These are phyloP conservation scores for Drosophila antonietae DNA, from an alignment of 2,888 invertebrate species.

Conservation along the genomic window DNA sequence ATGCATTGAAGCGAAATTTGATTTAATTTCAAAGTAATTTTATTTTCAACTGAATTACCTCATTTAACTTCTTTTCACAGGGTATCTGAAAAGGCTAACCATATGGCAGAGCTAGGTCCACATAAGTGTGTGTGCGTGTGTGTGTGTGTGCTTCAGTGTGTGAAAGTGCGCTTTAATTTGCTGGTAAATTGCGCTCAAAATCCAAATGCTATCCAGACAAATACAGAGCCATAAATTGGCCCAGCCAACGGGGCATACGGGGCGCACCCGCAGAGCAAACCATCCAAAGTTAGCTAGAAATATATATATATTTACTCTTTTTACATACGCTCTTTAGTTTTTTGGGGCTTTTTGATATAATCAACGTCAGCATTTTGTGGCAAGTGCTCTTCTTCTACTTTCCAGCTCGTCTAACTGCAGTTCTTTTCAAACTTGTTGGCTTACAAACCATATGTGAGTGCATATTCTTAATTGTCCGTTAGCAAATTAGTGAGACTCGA, in stretches of 20 bases:
- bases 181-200: conserved; percentile 76
- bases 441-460: conserved; percentile 43
- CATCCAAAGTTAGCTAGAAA: conserved; percentile 17
- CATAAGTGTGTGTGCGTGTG: conserved; percentile 34
- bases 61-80: not conserved
- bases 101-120: not conserved
- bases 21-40: too few species aligned
- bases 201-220: conserved; percentile 63
- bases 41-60: too few species aligned
- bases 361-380: conserved; percentile 45
- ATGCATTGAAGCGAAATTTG: too few species aligned
- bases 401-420: conserved; percentile 16
- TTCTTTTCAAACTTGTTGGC: conserved; percentile 35
- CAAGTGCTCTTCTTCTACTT: conserved; percentile 8
- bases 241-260: conserved; percentile 10
- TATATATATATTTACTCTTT: conserved; percentile 13
- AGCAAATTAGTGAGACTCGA: conserved; percentile 53
- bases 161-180: conserved; percentile 69
- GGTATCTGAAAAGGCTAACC: conserved; percentile 26
- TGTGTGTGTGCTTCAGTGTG: conserved; percentile 41
- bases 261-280: conserved; percentile 2
- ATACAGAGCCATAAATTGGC: conserved; percentile 55
- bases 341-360: conserved; percentile 24
- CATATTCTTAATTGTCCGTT: conserved; percentile 55
- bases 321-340: not conserved